Base-by-base conservation (phyloP, 2,797 vertebrate species). In the Tenualosa ilisha region DNA sequence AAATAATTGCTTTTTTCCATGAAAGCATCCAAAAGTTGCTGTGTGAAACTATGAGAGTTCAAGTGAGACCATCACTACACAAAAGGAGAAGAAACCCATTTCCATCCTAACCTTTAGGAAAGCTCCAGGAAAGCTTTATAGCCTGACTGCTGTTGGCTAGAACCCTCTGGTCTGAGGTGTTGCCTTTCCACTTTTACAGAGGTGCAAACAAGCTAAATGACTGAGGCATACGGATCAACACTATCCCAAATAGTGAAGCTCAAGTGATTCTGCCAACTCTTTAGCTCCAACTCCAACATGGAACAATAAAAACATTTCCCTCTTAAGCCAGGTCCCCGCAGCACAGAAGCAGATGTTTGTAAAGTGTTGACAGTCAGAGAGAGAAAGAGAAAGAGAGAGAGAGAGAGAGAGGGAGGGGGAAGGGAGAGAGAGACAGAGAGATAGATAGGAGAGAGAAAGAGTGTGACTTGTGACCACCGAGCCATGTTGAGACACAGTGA, bases 341-440 rank as follows among this genome's bases (percentile, higher is more conserved):
- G 68, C 68, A 75, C 68, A 43, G 7, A 75, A 37, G 68, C 68
- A 75, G 68, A 75, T 43, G 37, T 75, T 82, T 82, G 51, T 24
- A 82, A 82, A 20, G 11, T 31, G 51, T 82, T 82, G 82, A 26
- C 24, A 82, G 79, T 26, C n/a, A 68, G 63, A 68, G 24, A 22
- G 63, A 68, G 63, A 68, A n/a, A 68, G 59, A 26, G n/a, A 26
- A n/a, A 26, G 61, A 26, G 61, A 65, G 61, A 26, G n/a, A 26
- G 61, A 26, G 61, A 26, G 61, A 65, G 61, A 26, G 61, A 65
- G 61, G 22, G 59, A 61, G 59, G 22, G 59, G 20, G 63, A 26
- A 65, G 12, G 37, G 59, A 61, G 59, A 61, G 15, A 61, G 59
- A 65, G 63, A 65, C n/a, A 65, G 63, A 6, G 63, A 65, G 63